phyloP scores from a whole-genome alignment of 2,113 vertebrate species.

The Grus americana region DNA sequence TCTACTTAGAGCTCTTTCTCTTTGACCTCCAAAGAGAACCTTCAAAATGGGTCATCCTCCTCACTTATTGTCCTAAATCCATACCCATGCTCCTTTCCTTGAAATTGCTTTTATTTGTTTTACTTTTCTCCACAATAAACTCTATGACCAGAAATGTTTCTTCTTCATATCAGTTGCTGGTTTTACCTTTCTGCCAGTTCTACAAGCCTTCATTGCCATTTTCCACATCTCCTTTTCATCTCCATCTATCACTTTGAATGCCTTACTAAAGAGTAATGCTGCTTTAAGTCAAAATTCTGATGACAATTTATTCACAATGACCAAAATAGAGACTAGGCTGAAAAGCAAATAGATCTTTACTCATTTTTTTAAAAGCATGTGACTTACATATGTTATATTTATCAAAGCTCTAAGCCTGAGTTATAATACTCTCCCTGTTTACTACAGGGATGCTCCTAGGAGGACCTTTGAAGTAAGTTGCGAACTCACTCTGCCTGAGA shows the following conservation, averaged over 20 bases:
- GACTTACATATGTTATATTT: neutral
- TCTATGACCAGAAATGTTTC: neutral
- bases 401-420: neutral
- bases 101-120: neutral
- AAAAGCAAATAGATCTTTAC: neutral
- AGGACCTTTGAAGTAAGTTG: neutral
- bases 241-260: neutral
- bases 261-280: neutral
- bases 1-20: neutral
- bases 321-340: neutral
- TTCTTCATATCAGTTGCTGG: neutral
- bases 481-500: neutral
- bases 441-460: neutral
- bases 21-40: neutral
- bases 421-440: neutral
- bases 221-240: neutral
- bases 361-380: neutral
- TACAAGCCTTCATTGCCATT: neutral
- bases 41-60: neutral
- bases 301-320: neutral
- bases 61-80: neutral
- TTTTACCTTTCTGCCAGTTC: neutral
- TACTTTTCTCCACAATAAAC: neutral
- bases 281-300: neutral
- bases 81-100: neutral